phyloP scores from a whole-genome alignment of 1,140 invertebrate genomes.

The Cotesia chilonis region DNA sequence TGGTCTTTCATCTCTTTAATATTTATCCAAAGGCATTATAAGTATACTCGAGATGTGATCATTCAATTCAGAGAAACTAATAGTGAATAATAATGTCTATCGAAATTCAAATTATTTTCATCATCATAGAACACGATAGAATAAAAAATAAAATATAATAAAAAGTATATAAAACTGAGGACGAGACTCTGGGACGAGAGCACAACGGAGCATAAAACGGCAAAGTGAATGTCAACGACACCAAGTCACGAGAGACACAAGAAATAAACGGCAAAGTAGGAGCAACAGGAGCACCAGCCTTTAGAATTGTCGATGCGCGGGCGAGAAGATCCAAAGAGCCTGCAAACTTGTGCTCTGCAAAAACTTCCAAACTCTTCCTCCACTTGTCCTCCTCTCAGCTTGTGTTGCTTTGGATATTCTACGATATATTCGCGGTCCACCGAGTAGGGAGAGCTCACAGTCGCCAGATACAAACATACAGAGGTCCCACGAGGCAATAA shows the following conservation, averaged over 20 bases:
- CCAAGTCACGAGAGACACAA: constrained; percentile 16
- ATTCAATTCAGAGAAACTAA: constrained; percentile 18
- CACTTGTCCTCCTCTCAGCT: too few relatives aligned
- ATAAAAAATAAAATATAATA: constrained; percentile 23
- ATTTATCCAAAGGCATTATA: too few relatives aligned
- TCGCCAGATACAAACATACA: too few relatives aligned
- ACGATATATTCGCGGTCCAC: background rate
- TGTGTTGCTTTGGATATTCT: constrained; percentile 38
- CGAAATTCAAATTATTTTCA: background rate
- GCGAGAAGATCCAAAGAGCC: background rate
- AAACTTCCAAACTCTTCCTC: constrained; percentile 45
- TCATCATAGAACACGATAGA: background rate
- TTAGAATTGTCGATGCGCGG: constrained; percentile 20
- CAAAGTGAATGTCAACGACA: background rate
- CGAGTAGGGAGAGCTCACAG: constrained; percentile 27
- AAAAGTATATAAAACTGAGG: background rate
- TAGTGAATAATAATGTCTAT: background rate
- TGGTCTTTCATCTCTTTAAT: constrained; percentile 9
- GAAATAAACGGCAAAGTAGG: background rate
- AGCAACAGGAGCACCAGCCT: too few relatives aligned
- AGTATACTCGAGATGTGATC: background rate
- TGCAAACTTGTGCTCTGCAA: constrained; percentile 34
- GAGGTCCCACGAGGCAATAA: constrained; percentile 43
- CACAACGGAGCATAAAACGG: background rate
- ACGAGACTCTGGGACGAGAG: background rate